These are phyloP conservation scores for Syrphus vitripennis DNA, from an alignment of 2,888 invertebrate genomes.

Conservation along the genomic window DNA sequence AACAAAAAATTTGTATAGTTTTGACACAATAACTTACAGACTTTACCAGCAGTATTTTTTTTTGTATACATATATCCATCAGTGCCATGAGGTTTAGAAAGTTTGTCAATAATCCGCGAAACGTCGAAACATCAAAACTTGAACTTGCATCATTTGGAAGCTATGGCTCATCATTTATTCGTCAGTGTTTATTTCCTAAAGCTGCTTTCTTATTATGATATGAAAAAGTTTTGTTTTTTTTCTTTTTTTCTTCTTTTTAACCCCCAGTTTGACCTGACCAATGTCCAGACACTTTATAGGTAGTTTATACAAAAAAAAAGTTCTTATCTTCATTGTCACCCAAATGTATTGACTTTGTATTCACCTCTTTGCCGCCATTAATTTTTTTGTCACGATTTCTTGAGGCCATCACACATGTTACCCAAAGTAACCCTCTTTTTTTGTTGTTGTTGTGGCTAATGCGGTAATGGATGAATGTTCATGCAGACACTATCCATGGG, in stretches of 20 bases:
- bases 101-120: conserved; percentile 54
- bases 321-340: conserved; percentile 44
- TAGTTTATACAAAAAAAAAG: conserved; percentile 24
- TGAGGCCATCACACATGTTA: conserved; percentile 36
- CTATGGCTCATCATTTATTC: conserved; percentile 58
- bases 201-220: background rate
- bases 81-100: background rate
- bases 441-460: background rate
- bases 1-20: conserved; percentile 46
- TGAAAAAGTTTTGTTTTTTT: too few species aligned
- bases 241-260: background rate
- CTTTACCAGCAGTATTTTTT: background rate
- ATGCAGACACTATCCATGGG: conserved; percentile 5
- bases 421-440: conserved; percentile 12
- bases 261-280: background rate
- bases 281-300: conserved; percentile 38
- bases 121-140: conserved; percentile 27
- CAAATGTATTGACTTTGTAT: background rate
- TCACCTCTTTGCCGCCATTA: conserved; percentile 21
- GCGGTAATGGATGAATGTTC: background rate
- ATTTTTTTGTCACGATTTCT: conserved; percentile 60
- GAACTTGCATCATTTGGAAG: background rate
- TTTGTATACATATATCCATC: background rate
- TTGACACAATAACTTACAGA: conserved; percentile 39
- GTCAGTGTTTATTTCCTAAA: conserved; percentile 53